Evolutionary conservation across 2,797 vertebrate genomes (phyloP).

Genomic region (Girardinus metallicus): DNA sequence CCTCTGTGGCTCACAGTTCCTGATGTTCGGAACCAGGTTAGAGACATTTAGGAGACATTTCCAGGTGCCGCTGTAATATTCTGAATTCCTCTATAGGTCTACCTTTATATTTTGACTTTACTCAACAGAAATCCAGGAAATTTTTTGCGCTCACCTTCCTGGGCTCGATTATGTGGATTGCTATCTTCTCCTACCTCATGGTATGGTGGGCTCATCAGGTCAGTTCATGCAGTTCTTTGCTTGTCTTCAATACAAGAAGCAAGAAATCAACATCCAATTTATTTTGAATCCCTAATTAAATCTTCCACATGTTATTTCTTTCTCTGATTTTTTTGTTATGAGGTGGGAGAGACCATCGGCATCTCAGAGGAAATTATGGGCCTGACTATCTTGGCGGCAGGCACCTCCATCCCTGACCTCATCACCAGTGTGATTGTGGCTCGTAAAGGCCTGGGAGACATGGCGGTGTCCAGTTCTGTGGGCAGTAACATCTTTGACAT

Average conservation of each 20-base stretch:
- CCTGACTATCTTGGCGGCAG: conserved; percentile 94
- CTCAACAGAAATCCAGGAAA: conserved; percentile 84
- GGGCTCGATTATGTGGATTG: conserved; percentile 94
- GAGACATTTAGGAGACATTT: conserved; percentile 19
- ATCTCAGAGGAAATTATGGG: conserved; percentile 99
- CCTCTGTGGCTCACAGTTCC: conserved; percentile 95
- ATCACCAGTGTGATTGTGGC: conserved; percentile 99
- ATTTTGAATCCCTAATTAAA: not conserved
- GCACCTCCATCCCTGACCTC: conserved; percentile 96
- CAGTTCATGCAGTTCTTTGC: conserved; percentile 27
- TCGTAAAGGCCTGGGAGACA: conserved; percentile 94
- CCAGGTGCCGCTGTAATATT: not conserved
- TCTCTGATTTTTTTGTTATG: not conserved
- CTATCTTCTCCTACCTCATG: conserved; percentile 93
- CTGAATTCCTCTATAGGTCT: not conserved
- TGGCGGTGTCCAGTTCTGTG: conserved; percentile 97
- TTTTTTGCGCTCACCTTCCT: conserved; percentile 90
- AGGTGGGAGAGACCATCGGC: conserved; percentile 97
- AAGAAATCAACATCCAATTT: not conserved
- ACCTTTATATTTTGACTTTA: conserved; percentile 13
- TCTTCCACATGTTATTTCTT: not conserved
- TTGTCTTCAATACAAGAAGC: not conserved
- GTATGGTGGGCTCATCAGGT: conserved; percentile 99
- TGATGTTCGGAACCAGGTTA: conserved; percentile 91
- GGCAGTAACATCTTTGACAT: conserved; percentile 99